phyloP scores from a whole-genome alignment of 1,140 invertebrate species.

The Latrodectus geometricus region DNA sequence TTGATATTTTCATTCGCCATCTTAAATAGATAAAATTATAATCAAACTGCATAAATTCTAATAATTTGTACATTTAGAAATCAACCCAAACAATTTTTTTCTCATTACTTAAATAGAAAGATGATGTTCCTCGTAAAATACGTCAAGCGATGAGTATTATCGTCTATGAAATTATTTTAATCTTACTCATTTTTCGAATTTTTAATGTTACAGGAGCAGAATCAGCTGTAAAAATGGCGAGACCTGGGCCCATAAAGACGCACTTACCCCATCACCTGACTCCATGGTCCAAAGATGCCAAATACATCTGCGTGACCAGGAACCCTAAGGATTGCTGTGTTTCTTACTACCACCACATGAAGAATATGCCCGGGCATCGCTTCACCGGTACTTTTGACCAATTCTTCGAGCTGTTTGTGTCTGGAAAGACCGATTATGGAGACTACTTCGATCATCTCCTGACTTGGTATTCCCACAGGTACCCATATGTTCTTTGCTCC shows the following conservation, averaged over 20 bases:
- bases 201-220: constrained; percentile 7
- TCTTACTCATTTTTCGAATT: not conserved
- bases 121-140: too few relatives aligned
- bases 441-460: constrained; percentile 69
- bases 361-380: not conserved
- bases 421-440: constrained; percentile 67
- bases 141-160: too few relatives aligned
- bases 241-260: constrained; percentile 71
- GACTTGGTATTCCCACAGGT: constrained; percentile 65
- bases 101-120: too few relatives aligned
- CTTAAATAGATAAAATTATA: too few relatives aligned
- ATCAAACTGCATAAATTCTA: too few relatives aligned
- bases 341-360: constrained; percentile 63
- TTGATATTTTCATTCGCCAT: too few relatives aligned
- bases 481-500: constrained; percentile 28
- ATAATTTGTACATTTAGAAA: too few relatives aligned
- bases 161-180: too few relatives aligned
- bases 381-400: constrained; percentile 66
- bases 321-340: constrained; percentile 64
- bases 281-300: constrained; percentile 70
- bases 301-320: constrained; percentile 69
- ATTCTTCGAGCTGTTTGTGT: constrained; percentile 67
- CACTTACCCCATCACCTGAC: constrained; percentile 67
- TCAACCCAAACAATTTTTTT: too few relatives aligned
- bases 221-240: constrained; percentile 24